phyloP scores from a whole-genome alignment of 1,140 invertebrate genomes.

The Hesperophylax magnus region DNA sequence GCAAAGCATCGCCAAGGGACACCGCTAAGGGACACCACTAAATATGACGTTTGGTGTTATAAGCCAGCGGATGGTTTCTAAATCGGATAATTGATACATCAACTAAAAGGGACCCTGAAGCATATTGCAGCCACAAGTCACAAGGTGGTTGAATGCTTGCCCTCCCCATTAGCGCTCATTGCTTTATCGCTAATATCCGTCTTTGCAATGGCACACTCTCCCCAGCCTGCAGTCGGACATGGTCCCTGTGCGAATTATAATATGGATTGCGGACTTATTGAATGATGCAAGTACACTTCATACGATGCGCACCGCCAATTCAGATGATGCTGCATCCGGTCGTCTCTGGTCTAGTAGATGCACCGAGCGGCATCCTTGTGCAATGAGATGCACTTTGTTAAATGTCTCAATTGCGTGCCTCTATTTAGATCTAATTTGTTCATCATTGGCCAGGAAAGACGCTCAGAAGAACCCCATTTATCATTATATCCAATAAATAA shows the following conservation, averaged over 20 bases:
- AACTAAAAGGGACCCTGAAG: neutral
- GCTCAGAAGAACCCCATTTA: neutral
- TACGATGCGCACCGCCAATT: slow-evolving; percentile 43
- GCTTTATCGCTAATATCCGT: slow-evolving; percentile 11
- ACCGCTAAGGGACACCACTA: no score
- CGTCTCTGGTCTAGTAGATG: neutral
- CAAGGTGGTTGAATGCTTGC: neutral
- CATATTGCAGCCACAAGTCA: neutral
- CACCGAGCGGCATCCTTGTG: slow-evolving; percentile 17
- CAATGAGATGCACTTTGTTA: slow-evolving; percentile 19
- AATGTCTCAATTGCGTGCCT: slow-evolving; percentile 16
- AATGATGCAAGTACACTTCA: slow-evolving; percentile 43
- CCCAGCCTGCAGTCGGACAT: neutral
- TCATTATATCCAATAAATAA: no score
- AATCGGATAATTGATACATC: neutral
- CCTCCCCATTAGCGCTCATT: neutral
- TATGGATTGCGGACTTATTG: slow-evolving; percentile 35
- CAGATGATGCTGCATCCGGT: slow-evolving; percentile 31
- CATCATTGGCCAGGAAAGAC: slow-evolving; percentile 3
- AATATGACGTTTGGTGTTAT: no score
- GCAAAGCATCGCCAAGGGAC: no score
- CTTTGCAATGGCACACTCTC: neutral
- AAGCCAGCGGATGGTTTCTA: no score
- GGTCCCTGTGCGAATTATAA: slow-evolving; percentile 19
- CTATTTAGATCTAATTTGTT: slow-evolving; percentile 30